Evolutionary conservation across 2,888 invertebrate species (phyloP).

Genomic region (Cybosia mesomella): DNA sequence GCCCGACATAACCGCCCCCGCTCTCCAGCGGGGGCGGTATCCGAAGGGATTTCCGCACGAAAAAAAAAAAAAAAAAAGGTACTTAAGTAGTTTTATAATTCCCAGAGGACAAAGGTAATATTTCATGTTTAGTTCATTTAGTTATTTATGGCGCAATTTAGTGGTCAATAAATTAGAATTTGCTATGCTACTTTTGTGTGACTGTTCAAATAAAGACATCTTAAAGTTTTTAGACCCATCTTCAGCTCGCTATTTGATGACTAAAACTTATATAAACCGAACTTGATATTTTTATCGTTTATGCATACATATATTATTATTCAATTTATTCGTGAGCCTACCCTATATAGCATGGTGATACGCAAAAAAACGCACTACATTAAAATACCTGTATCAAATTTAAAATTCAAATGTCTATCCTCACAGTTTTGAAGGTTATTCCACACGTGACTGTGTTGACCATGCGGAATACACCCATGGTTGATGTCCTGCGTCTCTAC

Average conservation of each 20-base stretch:
- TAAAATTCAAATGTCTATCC: constrained; percentile 27
- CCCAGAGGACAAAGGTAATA: no score
- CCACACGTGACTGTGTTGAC: constrained; percentile 41
- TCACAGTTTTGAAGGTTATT: constrained; percentile 34
- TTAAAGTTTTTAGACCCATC: not conserved
- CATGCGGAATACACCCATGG: constrained; percentile 67
- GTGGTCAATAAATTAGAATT: not conserved
- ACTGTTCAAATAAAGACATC: not conserved
- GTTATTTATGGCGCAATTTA: no score
- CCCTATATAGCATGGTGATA: constrained; percentile 12
- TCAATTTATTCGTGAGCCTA: not conserved
- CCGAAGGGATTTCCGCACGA: no score
- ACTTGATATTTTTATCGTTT: not conserved
- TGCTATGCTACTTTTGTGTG: not conserved
- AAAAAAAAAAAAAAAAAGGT: no score
- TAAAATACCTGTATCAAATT: not conserved
- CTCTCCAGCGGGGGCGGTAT: no score
- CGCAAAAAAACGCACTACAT: constrained; percentile 15
- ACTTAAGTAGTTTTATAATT: no score
- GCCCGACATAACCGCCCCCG: no score
- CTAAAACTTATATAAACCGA: not conserved
- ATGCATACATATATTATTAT: not conserved
- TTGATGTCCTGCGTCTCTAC: not conserved
- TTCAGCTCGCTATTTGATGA: not conserved
- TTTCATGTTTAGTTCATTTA: no score